Evolutionary conservation across 2,797 vertebrate genomes (phyloP), one percentile per base, ranked within the genome.

Genomic region (Pygocentrus nattereri): DNA sequence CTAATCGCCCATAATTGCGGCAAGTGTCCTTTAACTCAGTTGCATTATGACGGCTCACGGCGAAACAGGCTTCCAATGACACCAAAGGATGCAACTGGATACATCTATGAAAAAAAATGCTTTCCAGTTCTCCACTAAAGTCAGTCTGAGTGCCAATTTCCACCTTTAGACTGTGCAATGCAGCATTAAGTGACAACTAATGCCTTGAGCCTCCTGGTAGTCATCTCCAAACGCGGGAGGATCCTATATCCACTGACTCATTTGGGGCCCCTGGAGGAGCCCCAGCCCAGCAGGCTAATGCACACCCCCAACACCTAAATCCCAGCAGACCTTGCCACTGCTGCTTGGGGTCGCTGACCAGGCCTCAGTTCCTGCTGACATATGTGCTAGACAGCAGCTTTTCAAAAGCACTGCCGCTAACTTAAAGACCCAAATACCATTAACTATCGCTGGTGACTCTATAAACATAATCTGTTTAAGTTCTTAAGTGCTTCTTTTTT

Each of bases 361-460:
- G 86, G 79, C 82, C 76, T 78, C 56, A 82, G 79, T 64, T 74
- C 30, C 83, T 73, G 69, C 59, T 82, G 87, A 89, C 83, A 80
- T 74, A 84, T 69, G 65, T 62, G 54, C 58, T 44, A 84, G 71
- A 67, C 79, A 81, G 69, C 62, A 83, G 76, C 58, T 72, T 76
- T 41, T 78, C 25, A 87, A 89, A 87, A 85, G 91, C 86, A 85
- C 85, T 82, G 83, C 87, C 89, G 88, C 90, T 93, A 90, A 93
- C 87, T 84, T 89, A 90, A 90, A 90, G 86, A 50, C 79, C 83
- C 69, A 91, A 93, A 93, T 88, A 90, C 90, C 89, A 93, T 93
- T 93, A 93, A 93, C 90, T 87, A 89, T 86, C 90, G 86, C 91
- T 89, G 87, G 85, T 82, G 82, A 82, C 88, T 90, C 84, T 85